Evolutionary conservation across 2,113 vertebrate genomes (phyloP), one percentile per base, ranked within the genome.

Genomic region (Perccottus glenii): DNA sequence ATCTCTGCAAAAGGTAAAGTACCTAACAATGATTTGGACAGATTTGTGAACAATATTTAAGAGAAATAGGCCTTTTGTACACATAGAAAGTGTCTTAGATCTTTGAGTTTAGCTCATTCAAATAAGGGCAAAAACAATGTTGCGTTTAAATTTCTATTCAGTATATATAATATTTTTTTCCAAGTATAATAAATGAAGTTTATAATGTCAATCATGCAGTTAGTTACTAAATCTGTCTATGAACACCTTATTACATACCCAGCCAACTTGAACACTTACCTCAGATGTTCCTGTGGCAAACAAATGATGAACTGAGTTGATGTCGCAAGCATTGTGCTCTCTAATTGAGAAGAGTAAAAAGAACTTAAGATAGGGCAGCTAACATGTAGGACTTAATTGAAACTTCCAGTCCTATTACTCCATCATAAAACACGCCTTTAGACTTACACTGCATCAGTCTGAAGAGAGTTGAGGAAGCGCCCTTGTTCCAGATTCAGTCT

Each of bases 401-500:
- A 1, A 27, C 3, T 27, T 27, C 19, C 19, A 27, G 19, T 27
- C 19, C 19, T 27, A 27, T 27, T 27, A 27, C 1, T 27, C 19
- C 19, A 27, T 43, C 6, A 1, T 12, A 6, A 44, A 56, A 57
- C 16, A 7, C 33, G 2, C 0, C 15, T 3, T 9, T 5, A 3
- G 53, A 96, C 96, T 95, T 82, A 99, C 98, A 87, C 92, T 10
- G 96, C 95, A 11, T 96, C 94, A 0, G 96, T 98, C 59, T 98
- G 95, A 9, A 99, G 89, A 0, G 97, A 96, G 89, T 94, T 98
- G 61, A 99, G 92, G 79, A 96, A 99, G 11, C 95, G 89, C 49
- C 97, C 98, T 87, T 99, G 97, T 46, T 99, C 98, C 79, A 99
- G 90, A 69, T 99, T 99, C 64, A 99, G 85, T 59, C 97, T 91